phyloP scores from a whole-genome alignment of 1,140 invertebrate species.

The Camponotus floridanus region DNA sequence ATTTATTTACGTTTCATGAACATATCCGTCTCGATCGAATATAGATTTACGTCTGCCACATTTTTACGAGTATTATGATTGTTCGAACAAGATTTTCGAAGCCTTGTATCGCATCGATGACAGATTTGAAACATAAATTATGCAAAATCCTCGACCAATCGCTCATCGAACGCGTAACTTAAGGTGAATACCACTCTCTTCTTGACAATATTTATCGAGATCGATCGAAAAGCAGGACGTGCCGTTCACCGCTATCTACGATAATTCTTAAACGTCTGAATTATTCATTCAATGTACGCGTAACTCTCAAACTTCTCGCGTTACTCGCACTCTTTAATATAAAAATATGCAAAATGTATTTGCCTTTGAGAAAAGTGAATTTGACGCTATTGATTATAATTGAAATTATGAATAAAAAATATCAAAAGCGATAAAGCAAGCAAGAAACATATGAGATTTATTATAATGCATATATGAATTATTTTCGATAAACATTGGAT shows the following conservation, averaged over 20 bases:
- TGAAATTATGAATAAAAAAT: background rate
- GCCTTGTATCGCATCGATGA: slow-evolving; percentile 50
- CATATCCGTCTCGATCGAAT: background rate
- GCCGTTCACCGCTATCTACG: slow-evolving; percentile 1
- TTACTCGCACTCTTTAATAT: slow-evolving; percentile 38
- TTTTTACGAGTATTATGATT: slow-evolving; percentile 52
- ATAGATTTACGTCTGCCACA: background rate
- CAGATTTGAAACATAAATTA: slow-evolving; percentile 68
- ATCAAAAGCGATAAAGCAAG: background rate
- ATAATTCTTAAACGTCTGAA: slow-evolving; percentile 48
- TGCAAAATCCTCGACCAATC: slow-evolving; percentile 61
- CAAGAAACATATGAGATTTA: background rate
- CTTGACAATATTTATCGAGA: slow-evolving; percentile 61
- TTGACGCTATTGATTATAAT: slow-evolving; percentile 4
- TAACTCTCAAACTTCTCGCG: slow-evolving; percentile 35
- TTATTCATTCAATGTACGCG: slow-evolving; percentile 57
- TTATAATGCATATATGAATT: background rate
- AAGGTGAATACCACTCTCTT: slow-evolving; percentile 15
- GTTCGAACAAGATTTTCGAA: slow-evolving; percentile 5
- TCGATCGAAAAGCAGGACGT: slow-evolving; percentile 8
- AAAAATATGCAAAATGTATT: slow-evolving; percentile 48
- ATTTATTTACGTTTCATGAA: background rate
- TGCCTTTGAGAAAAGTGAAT: background rate
- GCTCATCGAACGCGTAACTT: slow-evolving; percentile 18
- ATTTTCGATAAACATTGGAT: background rate